Evolutionary conservation across 2,113 vertebrate genomes (phyloP).

Genomic region (Reinhardtius hippoglossoides): DNA sequence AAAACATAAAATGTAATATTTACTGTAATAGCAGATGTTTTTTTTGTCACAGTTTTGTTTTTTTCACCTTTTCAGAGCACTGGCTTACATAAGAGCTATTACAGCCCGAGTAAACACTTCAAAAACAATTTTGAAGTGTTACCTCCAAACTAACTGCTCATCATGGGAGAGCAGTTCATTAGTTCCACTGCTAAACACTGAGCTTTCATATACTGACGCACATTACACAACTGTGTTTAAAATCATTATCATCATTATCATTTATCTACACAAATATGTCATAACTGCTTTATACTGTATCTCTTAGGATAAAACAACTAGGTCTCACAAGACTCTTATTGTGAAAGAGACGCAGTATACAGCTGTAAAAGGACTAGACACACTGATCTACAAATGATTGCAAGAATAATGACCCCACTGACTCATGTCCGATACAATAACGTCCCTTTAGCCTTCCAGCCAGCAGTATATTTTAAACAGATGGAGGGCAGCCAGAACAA

Average conservation of each 20-base stretch:
- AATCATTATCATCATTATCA: background rate
- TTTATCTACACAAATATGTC: background rate
- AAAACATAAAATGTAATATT: background rate
- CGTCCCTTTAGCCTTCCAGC: slow-evolving; percentile 7
- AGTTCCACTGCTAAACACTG: background rate
- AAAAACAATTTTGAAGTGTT: slow-evolving; percentile 23
- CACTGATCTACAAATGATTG: background rate
- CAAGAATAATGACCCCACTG: slow-evolving; percentile 15
- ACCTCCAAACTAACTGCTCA: slow-evolving; percentile 2
- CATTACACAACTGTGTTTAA: background rate
- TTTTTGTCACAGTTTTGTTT: slow-evolving; percentile 6
- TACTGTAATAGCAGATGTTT: background rate
- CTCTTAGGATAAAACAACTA: too few relatives aligned
- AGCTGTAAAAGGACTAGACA: background rate
- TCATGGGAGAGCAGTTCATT: background rate
- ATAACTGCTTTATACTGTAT: too few relatives aligned
- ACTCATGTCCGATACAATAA: slow-evolving; percentile 14
- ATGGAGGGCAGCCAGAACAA: slow-evolving; percentile 30
- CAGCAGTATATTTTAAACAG: slow-evolving; percentile 9
- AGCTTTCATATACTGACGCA: background rate
- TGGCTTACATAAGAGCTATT: slow-evolving; percentile 2
- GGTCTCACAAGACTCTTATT: background rate
- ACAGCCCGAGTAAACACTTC: slow-evolving; percentile 28
- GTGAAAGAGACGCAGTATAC: background rate
- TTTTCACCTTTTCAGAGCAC: background rate